These are phyloP conservation scores for Zoroaster sp. DNA, from an alignment of 53 echinoderm and acorn worm species.

Conservation along the genomic window DNA sequence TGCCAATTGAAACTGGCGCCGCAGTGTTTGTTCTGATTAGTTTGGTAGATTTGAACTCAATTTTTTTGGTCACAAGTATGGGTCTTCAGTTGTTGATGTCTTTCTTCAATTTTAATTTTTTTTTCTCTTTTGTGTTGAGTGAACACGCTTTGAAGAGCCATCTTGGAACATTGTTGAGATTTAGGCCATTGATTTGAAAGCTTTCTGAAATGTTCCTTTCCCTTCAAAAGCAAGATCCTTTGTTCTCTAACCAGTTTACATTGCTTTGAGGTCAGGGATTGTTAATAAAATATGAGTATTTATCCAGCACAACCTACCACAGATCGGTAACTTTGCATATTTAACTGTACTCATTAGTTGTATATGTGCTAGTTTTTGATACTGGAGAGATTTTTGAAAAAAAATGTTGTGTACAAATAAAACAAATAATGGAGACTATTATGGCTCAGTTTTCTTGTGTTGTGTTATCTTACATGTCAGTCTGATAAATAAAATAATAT, in stretches of 20 bases:
- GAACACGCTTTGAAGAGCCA: neutral
- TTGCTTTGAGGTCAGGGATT: neutral
- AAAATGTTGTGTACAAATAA: too few relatives aligned
- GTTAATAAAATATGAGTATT: neutral
- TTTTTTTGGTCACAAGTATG: neutral
- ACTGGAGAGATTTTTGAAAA: too few relatives aligned
- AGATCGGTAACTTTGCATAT: neutral
- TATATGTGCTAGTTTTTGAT: too few relatives aligned
- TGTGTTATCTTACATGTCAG: too few relatives aligned
- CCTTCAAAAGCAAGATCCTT: neutral
- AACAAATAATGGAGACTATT: too few relatives aligned
- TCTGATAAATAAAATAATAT: too few relatives aligned
- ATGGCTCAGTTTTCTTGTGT: too few relatives aligned
- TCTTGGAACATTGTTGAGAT: too few relatives aligned
- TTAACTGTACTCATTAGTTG: neutral
- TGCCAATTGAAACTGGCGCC: constrained; percentile 23
- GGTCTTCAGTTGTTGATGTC: neutral
- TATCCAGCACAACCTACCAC: neutral
- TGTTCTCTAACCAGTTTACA: neutral
- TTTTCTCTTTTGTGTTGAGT: neutral
- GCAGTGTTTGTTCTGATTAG: neutral
- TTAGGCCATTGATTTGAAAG: neutral
- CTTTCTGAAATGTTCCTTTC: neutral
- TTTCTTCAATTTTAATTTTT: neutral
- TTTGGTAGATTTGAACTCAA: constrained; percentile 10